A percentile compares a stretch with the other conserved stretches of the same genome.
Conservation (phyloP, 2,113 vertebrate genomes). For the Crotophaga sulcirostris region DNA sequence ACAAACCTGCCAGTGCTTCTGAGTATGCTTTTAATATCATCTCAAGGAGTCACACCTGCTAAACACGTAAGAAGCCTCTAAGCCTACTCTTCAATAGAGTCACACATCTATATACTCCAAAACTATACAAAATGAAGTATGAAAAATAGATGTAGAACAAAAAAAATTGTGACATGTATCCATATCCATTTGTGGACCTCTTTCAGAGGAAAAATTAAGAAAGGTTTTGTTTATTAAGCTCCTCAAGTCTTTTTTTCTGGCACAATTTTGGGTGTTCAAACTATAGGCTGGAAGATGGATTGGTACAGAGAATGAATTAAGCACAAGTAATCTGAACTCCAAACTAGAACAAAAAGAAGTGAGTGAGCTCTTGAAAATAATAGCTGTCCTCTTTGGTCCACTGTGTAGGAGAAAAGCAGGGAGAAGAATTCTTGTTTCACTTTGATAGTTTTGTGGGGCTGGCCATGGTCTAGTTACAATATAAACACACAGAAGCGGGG, state of each 20-base stretch:
- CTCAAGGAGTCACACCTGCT: background rate
- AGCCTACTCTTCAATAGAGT: background rate
- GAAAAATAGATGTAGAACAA: background rate
- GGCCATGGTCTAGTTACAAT: background rate
- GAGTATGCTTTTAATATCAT: background rate
- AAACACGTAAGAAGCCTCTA: background rate
- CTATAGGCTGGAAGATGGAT: background rate
- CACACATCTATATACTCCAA: background rate
- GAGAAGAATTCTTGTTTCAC: background rate
- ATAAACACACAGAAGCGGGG: background rate
- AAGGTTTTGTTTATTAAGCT: background rate
- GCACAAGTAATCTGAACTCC: background rate
- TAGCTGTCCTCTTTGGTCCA: background rate
- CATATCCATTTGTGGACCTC: background rate
- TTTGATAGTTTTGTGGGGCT: background rate
- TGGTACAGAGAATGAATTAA: background rate
- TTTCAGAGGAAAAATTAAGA: background rate
- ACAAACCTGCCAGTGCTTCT: background rate
- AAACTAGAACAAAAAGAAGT: background rate
- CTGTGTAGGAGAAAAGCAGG: background rate
- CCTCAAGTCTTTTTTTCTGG: background rate
- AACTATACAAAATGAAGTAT: background rate
- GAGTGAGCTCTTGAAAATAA: background rate
- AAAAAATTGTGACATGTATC: background rate
- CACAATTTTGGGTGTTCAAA: background rate